Base-by-base conservation (phyloP, 1,140 invertebrate genomes). In the Tachypleus tridentatus region DNA sequence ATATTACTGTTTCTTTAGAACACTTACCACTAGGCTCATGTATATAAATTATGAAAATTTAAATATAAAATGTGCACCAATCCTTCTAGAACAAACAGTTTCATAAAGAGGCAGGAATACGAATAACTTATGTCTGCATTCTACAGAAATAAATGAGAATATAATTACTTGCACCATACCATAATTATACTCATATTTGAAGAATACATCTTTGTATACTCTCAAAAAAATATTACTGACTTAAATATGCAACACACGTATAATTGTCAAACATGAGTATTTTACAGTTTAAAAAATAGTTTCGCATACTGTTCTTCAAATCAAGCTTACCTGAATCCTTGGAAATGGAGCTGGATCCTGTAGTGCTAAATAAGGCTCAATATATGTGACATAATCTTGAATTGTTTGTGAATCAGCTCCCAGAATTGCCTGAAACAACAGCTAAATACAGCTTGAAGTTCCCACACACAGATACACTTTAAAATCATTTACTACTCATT, bases 321-420 rank as follows among this genome's bases (percentile, higher is more conserved):
- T 57, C 54, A 10, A 10, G 10, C 9, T 8, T 60, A 60, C 59
- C 59, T 60, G 59, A 10, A 60, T 60, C 47, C 47, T 60, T 11
- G 59, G 59, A 52, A 60, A 60, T 60, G 59, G 59, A 60, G 59
- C 59, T 60, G 59, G 59, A 52, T 60, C 59, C 4, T 60, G 11
- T 52, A 60, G 49, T 5, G 10, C 51, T 11, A 60, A 48, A 10
- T 60, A 60, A n/a, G 59, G 59, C 49, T 60, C 59, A 11, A 60
- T 52, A 6, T 50, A 11, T 50, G 6, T 47, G 10, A 52, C 10
- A 52, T 60, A 60, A 4, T 49, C 4, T 11, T 60, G 49, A 11
- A 10, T 1, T 29, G 49, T 5, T 29, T n/a, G 11, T 49, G 49
- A n/a, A 9, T 49, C 11, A n/a, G 59, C 11, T n/a, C 49, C 59